Percentiles rank a stretch among this genome's conserved stretches.
These are phyloP conservation scores for Galeruca laticollis DNA, from an alignment of 2,888 invertebrate genomes.

Conservation along the genomic window DNA sequence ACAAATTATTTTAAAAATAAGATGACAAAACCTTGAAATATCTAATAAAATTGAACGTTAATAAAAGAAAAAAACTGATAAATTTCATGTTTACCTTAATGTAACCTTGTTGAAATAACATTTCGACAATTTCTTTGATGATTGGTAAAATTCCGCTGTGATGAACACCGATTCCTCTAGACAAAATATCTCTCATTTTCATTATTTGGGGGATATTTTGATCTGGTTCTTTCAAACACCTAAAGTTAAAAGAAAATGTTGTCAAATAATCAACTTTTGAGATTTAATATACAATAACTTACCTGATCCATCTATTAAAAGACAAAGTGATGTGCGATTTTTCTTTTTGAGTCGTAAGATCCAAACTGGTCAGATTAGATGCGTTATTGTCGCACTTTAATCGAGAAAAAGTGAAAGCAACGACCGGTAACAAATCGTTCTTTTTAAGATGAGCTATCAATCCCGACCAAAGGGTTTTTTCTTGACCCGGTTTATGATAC, in stretches of 20 bases:
- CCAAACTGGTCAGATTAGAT: slow-evolving; percentile 70
- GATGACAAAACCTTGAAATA: too few relatives aligned
- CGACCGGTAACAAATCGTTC: slow-evolving; percentile 89
- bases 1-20: too few relatives aligned
- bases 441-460: slow-evolving; percentile 86
- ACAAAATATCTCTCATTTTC: slow-evolving; percentile 77
- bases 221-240: slow-evolving; percentile 81
- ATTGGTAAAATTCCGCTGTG: slow-evolving; percentile 98
- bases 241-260: slow-evolving; percentile 11
- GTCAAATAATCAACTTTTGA: not conserved
- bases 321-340: slow-evolving; percentile 87
- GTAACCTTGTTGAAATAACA: slow-evolving; percentile 92
- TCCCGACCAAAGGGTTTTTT: slow-evolving; percentile 85
- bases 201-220: slow-evolving; percentile 88
- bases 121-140: slow-evolving; percentile 98
- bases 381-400: slow-evolving; percentile 82
- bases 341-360: slow-evolving; percentile 87
- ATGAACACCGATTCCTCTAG: slow-evolving; percentile 95
- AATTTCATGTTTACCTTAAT: slow-evolving; percentile 71
- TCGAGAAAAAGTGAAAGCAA: slow-evolving; percentile 93
- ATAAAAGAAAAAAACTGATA: too few relatives aligned
- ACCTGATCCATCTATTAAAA: slow-evolving; percentile 83
- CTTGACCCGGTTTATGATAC: slow-evolving; percentile 72
- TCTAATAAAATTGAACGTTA: too few relatives aligned
- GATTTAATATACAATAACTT: too few relatives aligned